Evolutionary conservation across 2,888 invertebrate species (phyloP).

Genomic region (Eledone cirrhosa): DNA sequence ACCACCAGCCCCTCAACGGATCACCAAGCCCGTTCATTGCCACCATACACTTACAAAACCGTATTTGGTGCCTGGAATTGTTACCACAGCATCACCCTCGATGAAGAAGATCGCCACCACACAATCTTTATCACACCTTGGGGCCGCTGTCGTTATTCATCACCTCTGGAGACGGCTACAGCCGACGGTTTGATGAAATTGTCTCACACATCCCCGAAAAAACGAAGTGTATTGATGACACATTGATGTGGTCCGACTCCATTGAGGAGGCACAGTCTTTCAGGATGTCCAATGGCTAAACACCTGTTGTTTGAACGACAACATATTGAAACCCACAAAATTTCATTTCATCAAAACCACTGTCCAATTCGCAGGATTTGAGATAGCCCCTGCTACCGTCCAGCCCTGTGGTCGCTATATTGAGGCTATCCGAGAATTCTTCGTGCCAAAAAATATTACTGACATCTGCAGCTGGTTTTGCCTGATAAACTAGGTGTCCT

Average conservation of each 20-base stretch:
- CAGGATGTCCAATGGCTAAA: background rate
- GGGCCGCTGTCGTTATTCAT: constrained; percentile 17
- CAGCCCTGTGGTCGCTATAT: constrained; percentile 38
- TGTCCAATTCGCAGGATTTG: constrained; percentile 38
- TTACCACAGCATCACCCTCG: constrained; percentile 40
- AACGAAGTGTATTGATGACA: constrained; percentile 31
- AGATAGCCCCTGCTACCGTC: constrained; percentile 35
- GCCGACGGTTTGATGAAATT: background rate
- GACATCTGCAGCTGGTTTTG: constrained; percentile 48
- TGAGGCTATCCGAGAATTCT: constrained; percentile 42
- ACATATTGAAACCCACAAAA: constrained; percentile 17
- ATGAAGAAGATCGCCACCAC: background rate
- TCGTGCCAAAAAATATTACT: constrained; percentile 40
- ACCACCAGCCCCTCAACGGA: constrained; percentile 40
- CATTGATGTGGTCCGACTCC: constrained; percentile 33
- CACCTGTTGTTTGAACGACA: constrained; percentile 4
- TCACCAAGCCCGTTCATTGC: constrained; percentile 43
- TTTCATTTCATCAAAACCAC: background rate
- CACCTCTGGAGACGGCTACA: constrained; percentile 32
- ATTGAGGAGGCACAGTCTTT: constrained; percentile 28
- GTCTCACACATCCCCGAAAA: background rate
- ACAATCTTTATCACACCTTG: too few relatives aligned
- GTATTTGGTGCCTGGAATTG: constrained; percentile 43
- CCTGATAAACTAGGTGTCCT: constrained; percentile 37
- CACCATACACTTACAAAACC: constrained; percentile 39